Percentiles rank a stretch among this genome's conserved stretches.
Conservation (phyloP, 2,113 vertebrate genomes). For the Martes martes region DNA sequence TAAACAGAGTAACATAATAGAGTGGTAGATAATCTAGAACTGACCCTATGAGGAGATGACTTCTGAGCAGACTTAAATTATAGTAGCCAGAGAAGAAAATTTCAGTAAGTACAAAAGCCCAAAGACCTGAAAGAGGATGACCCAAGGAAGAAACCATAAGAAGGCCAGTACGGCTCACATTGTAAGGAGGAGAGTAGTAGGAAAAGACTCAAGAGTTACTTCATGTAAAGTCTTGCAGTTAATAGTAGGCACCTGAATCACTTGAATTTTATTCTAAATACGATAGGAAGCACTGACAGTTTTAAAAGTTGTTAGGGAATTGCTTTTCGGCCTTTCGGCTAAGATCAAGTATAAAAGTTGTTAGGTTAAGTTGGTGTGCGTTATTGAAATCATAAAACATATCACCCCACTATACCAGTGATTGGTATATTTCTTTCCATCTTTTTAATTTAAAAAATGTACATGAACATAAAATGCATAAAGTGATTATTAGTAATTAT, state of each 20-base stretch:
- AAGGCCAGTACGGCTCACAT: neutral
- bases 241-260: neutral
- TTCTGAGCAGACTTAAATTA: neutral
- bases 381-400: neutral
- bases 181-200: neutral
- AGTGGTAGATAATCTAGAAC: neutral
- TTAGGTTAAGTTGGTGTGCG: neutral
- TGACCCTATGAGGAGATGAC: neutral
- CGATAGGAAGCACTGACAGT: neutral
- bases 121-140: neutral
- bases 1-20: neutral
- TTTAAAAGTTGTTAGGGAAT: neutral
- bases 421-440: neutral
- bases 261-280: neutral
- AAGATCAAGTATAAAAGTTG: neutral
- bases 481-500: neutral
- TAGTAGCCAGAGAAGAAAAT: neutral
- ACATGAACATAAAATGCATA: neutral
- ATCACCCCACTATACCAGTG: neutral
- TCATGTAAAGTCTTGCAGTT: neutral
- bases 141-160: neutral
- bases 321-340: no score
- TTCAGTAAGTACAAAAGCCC: neutral
- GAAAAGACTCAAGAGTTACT: neutral
- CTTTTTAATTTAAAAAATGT: neutral